Evolutionary conservation across 2,113 vertebrate genomes (phyloP).

Genomic region (Bufo bufo): DNA sequence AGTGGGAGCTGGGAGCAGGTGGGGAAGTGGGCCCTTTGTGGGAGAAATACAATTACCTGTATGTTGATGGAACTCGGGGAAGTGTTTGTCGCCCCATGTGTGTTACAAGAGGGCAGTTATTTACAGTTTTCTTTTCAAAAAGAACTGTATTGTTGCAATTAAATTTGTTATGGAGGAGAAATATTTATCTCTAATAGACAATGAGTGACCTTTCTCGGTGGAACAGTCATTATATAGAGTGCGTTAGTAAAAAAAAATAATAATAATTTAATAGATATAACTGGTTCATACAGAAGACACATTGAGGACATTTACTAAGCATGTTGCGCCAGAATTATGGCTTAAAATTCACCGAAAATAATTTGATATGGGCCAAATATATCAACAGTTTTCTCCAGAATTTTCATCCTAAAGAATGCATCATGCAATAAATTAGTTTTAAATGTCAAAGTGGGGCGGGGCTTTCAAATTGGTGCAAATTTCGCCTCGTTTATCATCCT

Average conservation of each 20-base stretch:
- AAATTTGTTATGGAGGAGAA: neutral
- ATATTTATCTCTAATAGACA: neutral
- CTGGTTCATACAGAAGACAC: no score
- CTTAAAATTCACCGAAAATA: no score
- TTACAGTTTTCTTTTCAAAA: conserved; percentile 42
- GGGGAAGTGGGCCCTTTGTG: conserved; percentile 48
- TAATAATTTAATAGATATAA: neutral
- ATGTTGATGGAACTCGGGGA: conserved; percentile 33
- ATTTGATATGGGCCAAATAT: no score
- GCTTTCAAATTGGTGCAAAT: no score
- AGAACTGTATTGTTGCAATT: conserved; percentile 4
- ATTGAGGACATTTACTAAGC: no score
- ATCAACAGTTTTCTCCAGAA: no score
- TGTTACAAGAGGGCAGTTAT: conserved; percentile 35
- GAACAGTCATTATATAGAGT: neutral
- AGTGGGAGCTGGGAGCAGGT: conserved; percentile 41
- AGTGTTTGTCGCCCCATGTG: conserved; percentile 41
- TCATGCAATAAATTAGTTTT: no score
- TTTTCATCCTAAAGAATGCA: no score
- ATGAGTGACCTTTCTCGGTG: conserved; percentile 17
- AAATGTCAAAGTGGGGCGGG: no score
- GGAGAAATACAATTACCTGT: conserved; percentile 42
- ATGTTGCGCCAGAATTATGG: no score
- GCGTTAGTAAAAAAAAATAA: neutral
- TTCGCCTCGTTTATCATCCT: no score